Evolutionary conservation across 2,888 invertebrate genomes (phyloP), one percentile per base, ranked within the genome.

Genomic region (Incurvaria masculella): DNA sequence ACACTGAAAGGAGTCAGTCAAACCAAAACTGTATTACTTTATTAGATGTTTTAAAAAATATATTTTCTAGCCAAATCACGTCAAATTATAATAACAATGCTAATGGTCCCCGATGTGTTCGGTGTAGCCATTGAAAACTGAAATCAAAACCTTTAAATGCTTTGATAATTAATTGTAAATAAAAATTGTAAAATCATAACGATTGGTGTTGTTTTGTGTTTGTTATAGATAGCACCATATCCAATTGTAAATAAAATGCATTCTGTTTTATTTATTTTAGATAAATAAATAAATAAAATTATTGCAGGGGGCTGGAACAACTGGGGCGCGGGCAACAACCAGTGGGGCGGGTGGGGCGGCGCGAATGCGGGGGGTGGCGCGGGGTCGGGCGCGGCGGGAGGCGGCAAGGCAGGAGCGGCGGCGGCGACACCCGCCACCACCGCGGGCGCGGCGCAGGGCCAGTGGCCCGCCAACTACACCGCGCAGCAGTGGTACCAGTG

Each of bases 401-500:
- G 48, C 45, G 52, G 49, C 46, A 45, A 23, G 48, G 49, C 51
- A 45, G 42, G 20, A 33, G 42, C 21, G 54, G 52, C 51, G 55
- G 39, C 46, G 19, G 43, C 48, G 26, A 33, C 41, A 43, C 23
- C 42, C 44, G 47, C 46, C 18, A 17, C 41, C 14, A n/a, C 33
- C 14, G n/a, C n/a, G 53, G 42, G 53, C 52, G 48, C 53, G 48
- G 47, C 20, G 16, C 56, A 53, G 42, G 62, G 61, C 47, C 69
- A 69, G 60, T 67, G 70, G 68, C 61, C 64, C 16, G 62, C 59
- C 55, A 66, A 65, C 63, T 72, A 72, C 61, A 67, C 68, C 23
- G 63, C 69, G 49, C 73, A 74, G 62, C 75, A 75, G 63, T 74
- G 74, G 75, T 72, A 72, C 65, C 75, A 76, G 65, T 75, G 75